These are phyloP conservation scores for Benitochromis conjunctus DNA, from an alignment of 2,113 vertebrate species.

Conservation along the genomic window DNA sequence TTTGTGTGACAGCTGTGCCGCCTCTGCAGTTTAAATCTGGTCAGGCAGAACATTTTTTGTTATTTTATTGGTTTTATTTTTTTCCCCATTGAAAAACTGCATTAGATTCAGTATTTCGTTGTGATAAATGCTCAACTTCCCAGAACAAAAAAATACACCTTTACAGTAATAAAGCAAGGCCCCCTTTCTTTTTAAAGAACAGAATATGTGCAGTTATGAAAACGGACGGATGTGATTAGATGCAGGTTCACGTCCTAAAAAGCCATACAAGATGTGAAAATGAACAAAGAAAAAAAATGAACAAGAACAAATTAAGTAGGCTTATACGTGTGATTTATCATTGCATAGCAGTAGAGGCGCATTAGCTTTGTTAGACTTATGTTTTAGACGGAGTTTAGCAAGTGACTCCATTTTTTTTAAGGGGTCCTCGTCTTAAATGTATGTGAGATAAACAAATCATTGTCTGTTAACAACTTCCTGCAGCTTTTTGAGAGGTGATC, in stretches of 20 bases:
- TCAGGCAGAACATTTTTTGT: conserved; percentile 9
- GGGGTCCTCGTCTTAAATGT: conserved; percentile 23
- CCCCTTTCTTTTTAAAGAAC: background rate
- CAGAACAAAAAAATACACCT: background rate
- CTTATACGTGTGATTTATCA: background rate
- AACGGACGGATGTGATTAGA: background rate
- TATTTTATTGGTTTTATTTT: background rate
- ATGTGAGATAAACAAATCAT: background rate
- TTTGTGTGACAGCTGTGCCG: background rate
- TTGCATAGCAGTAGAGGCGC: background rate
- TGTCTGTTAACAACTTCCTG: background rate
- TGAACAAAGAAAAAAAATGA: background rate
- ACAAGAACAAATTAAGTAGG: background rate
- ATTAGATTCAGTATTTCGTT: background rate
- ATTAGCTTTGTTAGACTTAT: background rate
- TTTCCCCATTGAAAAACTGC: background rate
- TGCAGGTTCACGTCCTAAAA: background rate
- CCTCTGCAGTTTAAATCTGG: conserved; percentile 17
- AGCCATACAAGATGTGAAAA: background rate
- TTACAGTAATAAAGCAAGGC: background rate
- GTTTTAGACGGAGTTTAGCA: conserved; percentile 22
- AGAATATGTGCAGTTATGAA: background rate
- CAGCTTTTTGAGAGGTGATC: background rate
- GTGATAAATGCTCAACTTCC: background rate
- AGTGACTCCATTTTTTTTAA: conserved; percentile 26